These are phyloP conservation scores for Ploceus nigricollis DNA, from an alignment of 2,113 vertebrate genomes.

Conservation along the genomic window DNA sequence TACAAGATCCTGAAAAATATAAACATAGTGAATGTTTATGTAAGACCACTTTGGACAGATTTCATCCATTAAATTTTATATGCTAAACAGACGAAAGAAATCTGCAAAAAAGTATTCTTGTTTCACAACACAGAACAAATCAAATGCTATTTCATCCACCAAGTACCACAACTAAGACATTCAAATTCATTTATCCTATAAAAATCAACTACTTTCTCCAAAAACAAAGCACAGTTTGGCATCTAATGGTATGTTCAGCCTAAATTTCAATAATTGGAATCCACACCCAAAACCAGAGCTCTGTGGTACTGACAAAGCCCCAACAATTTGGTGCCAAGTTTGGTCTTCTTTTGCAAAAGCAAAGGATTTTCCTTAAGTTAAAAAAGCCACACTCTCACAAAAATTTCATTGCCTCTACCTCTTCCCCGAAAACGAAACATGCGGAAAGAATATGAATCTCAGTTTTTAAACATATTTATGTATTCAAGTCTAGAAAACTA, in stretches of 20 bases:
- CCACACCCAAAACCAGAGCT: neutral
- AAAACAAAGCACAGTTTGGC: conserved; percentile 1
- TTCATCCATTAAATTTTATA: conserved; percentile 38
- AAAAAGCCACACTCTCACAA: neutral
- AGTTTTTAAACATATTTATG: neutral
- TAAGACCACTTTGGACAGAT: conserved; percentile 23
- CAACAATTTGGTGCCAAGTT: neutral
- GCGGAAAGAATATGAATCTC: rapidly evolving
- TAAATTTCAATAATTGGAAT: neutral
- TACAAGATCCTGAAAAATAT: conserved; percentile 33
- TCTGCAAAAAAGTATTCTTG: neutral
- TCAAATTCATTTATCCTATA: neutral
- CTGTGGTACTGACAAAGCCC: neutral
- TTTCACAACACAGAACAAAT: conserved; percentile 7
- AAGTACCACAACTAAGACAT: neutral
- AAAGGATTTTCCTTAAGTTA: neutral
- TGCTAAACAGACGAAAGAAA: neutral
- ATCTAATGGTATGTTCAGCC: neutral
- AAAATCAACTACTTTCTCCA: neutral
- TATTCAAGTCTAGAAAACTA: neutral
- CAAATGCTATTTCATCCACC: neutral
- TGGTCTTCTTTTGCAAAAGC: neutral
- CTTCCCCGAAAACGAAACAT: neutral
- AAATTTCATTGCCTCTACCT: neutral
- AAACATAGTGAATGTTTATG: neutral